Conservation (phyloP, 35 echinoderm and acorn worm species). For the Patiria miniata region DNA sequence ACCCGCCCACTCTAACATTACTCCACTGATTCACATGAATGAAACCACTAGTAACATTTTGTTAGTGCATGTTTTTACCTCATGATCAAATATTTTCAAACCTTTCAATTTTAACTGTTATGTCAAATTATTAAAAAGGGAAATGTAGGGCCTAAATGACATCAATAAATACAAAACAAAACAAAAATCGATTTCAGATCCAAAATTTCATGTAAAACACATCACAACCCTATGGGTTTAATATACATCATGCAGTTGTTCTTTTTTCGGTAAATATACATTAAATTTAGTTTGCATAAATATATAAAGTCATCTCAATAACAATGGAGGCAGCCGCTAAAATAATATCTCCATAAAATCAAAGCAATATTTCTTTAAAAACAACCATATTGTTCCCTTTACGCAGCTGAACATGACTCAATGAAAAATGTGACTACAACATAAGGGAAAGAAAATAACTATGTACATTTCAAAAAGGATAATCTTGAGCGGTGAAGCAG, state of each 20-base stretch:
- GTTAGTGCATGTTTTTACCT: no score
- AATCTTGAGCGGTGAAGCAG: no score
- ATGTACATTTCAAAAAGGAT: background rate
- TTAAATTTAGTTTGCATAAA: conserved; percentile 19
- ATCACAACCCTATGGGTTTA: background rate
- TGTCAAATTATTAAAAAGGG: no score
- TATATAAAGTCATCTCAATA: background rate
- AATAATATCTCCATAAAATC: conserved; percentile 7
- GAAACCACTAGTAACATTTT: no score
- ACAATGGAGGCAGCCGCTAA: background rate
- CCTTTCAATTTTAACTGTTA: no score
- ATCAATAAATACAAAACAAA: no score
- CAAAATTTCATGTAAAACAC: background rate
- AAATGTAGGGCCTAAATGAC: no score
- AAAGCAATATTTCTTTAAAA: background rate
- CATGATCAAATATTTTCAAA: no score
- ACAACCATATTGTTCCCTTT: background rate
- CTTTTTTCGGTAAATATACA: background rate
- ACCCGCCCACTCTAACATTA: no score
- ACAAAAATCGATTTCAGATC: no score
- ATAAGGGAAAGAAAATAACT: background rate
- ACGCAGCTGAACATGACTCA: conserved; percentile 16
- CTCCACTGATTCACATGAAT: no score
- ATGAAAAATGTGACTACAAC: background rate
- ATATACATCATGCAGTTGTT: background rate